phyloP scores from a whole-genome alignment of 2,113 vertebrate species.

The Ceuthmochares aereus region DNA sequence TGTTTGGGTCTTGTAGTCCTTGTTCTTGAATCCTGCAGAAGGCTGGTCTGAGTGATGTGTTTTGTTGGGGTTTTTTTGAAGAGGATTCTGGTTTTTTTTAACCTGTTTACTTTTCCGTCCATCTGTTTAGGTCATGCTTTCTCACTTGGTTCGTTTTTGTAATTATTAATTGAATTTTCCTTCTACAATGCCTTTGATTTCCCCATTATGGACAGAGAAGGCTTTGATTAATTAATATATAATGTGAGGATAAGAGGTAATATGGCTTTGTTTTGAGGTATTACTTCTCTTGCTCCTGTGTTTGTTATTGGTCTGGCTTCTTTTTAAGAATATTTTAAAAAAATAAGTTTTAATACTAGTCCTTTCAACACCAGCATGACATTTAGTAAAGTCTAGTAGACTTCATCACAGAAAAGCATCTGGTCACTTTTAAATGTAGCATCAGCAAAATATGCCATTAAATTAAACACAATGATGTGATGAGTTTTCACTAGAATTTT shows the following conservation, averaged over 20 bases:
- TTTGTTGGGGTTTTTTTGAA: background rate
- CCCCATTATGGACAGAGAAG: background rate
- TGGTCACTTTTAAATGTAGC: background rate
- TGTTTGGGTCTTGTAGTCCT: background rate
- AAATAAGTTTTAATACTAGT: background rate
- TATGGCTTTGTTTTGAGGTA: background rate
- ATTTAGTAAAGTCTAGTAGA: background rate
- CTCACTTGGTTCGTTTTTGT: background rate
- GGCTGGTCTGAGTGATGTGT: too few relatives aligned
- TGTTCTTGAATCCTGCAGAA: background rate
- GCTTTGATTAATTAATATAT: background rate
- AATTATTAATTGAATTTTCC: background rate
- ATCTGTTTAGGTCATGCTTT: background rate
- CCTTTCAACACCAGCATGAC: background rate
- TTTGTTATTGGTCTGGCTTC: background rate
- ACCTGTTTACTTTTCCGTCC: background rate
- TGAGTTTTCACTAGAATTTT: background rate
- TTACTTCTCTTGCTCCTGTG: background rate
- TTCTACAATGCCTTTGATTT: background rate
- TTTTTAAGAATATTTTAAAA: background rate
- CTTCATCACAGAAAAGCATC: background rate
- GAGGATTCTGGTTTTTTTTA: accelerated
- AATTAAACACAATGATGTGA: background rate
- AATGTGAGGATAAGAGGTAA: background rate
- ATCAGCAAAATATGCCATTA: background rate